Evolutionary conservation across 2,797 vertebrate genomes (phyloP), one percentile per base, ranked within the genome.

Genomic region (Lacerta bilineata): DNA sequence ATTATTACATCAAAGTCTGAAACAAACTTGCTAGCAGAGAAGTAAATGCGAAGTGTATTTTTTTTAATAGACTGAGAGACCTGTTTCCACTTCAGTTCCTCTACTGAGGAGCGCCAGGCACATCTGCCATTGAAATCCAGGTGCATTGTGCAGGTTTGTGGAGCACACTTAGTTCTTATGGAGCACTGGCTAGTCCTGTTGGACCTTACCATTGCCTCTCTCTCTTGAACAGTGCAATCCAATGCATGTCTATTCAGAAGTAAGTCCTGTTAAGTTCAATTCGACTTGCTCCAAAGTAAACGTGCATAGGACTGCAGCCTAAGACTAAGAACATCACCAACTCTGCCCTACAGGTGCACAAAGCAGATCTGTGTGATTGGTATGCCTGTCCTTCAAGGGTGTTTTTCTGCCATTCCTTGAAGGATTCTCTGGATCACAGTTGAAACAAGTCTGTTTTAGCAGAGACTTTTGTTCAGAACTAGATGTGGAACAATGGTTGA

Each of bases 11-110:
- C 66, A 86, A 83, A 43, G 87, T 50, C 59, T 0, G 2, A 86
- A 75, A 55, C 64, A 64, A 43, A 64, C 72, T 90, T 89, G 80
- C 69, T 83, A 94, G 68, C 80, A 89, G 88, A 94, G 89, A 91
- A 90, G 17, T 87, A 85, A 91, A 88, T 87, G 17, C 82, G 69
- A 88, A 91, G 82, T 85, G 25, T 89, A 23, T 84, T 36, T 33
- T 33, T 33, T 33, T 33, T 33, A 33, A 33, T 33, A 33, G 33
- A 33, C 33, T 33, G 33, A 33, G 33, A 25, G 74, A 78, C 25
- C 75, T 36, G 29, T 33, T 29, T 50, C 41, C 5, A 20, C 27
- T 72, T 83, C 25, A 10, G 25, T 33, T 69, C 80, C 64, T 72
- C 23, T 36, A 27, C 25, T 46, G 11, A 50, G 68, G 29, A 50